phyloP scores from a whole-genome alignment of 2,888 invertebrate species.

The Drosophila pseudotalamancana region DNA sequence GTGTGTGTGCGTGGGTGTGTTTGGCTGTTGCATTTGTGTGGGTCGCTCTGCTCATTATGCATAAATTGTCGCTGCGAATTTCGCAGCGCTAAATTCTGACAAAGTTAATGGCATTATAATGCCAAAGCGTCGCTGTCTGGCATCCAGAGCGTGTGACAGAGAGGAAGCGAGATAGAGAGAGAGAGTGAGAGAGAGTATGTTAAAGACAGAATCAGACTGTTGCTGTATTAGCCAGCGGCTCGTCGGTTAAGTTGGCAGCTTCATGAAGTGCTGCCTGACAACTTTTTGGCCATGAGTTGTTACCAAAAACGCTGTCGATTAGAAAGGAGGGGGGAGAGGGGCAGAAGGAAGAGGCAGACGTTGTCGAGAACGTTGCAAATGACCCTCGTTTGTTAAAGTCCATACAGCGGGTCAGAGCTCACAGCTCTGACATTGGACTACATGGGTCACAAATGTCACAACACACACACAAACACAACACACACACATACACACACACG shows the following conservation, averaged over 20 bases:
- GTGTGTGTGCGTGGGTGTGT: background rate
- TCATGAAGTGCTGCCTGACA: constrained; percentile 35
- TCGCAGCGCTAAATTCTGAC: constrained; percentile 77
- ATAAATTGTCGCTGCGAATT: constrained; percentile 71
- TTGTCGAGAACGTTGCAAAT: constrained; percentile 39
- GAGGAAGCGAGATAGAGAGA: constrained; percentile 1
- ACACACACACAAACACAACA: constrained; percentile 20
- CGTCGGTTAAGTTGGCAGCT: constrained; percentile 21
- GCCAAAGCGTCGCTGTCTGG: constrained; percentile 51
- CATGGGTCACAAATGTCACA: constrained; percentile 63
- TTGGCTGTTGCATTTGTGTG: constrained; percentile 6
- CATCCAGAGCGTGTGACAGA: constrained; percentile 11
- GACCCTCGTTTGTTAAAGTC: constrained; percentile 61
- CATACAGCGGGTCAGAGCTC: constrained; percentile 46
- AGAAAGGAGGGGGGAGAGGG: constrained; percentile 26
- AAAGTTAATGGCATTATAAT: constrained; percentile 82
- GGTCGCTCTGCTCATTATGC: constrained; percentile 70
- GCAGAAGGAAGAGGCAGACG: background rate
- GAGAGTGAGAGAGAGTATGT: background rate
- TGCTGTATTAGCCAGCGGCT: constrained; percentile 43
- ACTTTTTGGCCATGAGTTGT: constrained; percentile 28
- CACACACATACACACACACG: constrained; percentile 16
- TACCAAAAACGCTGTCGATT: constrained; percentile 44
- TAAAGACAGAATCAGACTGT: background rate
- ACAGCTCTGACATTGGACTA: constrained; percentile 57